Evolutionary conservation across 2,797 vertebrate species (phyloP).

Genomic region (Odontamblyopus rebecca): DNA sequence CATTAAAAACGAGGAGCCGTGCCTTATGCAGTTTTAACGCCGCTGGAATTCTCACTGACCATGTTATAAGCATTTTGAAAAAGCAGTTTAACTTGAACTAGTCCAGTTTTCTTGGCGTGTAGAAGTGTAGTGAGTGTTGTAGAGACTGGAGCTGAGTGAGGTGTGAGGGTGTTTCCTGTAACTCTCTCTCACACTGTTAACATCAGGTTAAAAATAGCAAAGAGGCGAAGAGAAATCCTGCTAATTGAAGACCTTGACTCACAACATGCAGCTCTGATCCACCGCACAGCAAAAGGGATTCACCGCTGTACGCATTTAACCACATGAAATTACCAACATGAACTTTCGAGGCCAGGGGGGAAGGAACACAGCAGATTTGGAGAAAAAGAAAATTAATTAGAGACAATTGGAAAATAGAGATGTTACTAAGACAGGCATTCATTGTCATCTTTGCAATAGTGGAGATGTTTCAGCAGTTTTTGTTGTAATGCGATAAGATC

Average conservation of each 20-base stretch:
- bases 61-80: too few species aligned
- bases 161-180: constrained; percentile 69
- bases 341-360: not conserved
- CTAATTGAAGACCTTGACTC: constrained; percentile 48
- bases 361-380: not conserved
- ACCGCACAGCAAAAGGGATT: constrained; percentile 18
- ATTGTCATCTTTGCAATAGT: too few species aligned
- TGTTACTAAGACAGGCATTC: too few species aligned
- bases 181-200: constrained; percentile 41
- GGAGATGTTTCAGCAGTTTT: too few species aligned
- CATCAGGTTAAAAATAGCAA: constrained; percentile 57
- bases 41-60: too few species aligned
- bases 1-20: too few species aligned
- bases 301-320: constrained; percentile 10
- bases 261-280: constrained; percentile 21
- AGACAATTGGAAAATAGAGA: too few species aligned
- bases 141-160: constrained; percentile 27
- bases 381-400: too few species aligned
- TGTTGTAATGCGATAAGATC: too few species aligned
- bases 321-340: not conserved
- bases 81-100: too few species aligned
- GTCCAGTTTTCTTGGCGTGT: too few species aligned
- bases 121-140: not conserved
- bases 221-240: constrained; percentile 34
- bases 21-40: too few species aligned